Conservation (phyloP, 2,888 invertebrate species). For the Hydroisotoma schaefferi region DNA sequence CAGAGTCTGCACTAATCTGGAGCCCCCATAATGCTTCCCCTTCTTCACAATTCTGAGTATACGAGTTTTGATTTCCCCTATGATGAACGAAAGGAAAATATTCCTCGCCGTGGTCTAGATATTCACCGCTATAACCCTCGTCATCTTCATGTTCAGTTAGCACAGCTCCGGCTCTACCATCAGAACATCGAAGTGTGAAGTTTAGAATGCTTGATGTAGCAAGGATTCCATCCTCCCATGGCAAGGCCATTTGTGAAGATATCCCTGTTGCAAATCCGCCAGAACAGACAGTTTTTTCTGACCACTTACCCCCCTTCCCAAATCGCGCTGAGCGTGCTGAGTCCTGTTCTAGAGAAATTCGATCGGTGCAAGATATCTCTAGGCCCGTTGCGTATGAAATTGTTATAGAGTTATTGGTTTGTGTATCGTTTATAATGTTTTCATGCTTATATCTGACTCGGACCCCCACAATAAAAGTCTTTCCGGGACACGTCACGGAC, state of each 20-base stretch:
- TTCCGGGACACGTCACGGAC: neutral
- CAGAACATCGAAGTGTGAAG: neutral
- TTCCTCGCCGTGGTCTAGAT: too few species aligned
- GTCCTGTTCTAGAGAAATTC: neutral
- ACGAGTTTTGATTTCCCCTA: too few species aligned
- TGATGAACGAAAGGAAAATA: too few species aligned
- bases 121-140: neutral
- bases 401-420: neutral
- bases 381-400: neutral
- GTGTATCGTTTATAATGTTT: too few species aligned
- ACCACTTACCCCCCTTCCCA: conserved; percentile 3
- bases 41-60: conserved; percentile 7
- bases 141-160: neutral
- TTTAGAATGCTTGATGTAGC: neutral
- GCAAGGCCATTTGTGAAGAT: neutral
- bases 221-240: neutral
- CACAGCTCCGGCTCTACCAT: neutral
- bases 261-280: conserved; percentile 4
- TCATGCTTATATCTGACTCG: neutral
- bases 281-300: neutral
- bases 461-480: neutral
- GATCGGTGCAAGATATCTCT: conserved; percentile 1
- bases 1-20: neutral
- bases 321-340: neutral
- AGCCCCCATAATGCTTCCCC: conserved; percentile 1